Base-by-base conservation (phyloP, 2,888 invertebrate genomes). In the Drosophila nigricruria region DNA sequence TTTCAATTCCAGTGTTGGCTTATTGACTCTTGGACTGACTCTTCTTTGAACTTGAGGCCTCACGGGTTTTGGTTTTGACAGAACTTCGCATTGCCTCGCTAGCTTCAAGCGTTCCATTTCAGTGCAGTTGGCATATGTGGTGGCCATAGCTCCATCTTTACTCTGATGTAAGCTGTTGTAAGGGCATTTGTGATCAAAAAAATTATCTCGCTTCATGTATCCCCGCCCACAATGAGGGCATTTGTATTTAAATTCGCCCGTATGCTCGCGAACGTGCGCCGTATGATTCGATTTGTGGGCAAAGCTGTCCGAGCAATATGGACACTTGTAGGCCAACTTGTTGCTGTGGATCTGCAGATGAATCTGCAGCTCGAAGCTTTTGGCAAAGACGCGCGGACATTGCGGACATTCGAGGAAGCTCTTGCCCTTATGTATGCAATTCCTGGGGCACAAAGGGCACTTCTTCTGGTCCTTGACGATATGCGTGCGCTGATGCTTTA, bases 301-400 rank as follows among this genome's bases (percentile, higher is more conserved):
- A 32, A 74, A 74, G 18, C 72, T 74, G 8, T 38, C 42, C 1
- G 73, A 69, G 3, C 73, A 73, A 27, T 75, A 27, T 0, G 73
- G 38, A n/a, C 73, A 73, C 27, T 69, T 68, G 36, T 73, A 45
- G 1, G 49, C 23, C 20, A 75, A n/a, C 14, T 49, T 61, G 18
- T 69, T 36, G 18, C 61, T 73, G 23, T 73, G 73, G 5, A 73
- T 75, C 50, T 62, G 76, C 1, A 61, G 58, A 20, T 73, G 73
- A 14, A 75, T 73, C 10, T 54, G 20, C 1, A 73, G 54, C 8
- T 75, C 73, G 0, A 45, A 54, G 14, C n/a, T 12, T 0, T 53
- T 43, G 27, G 27, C 18, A 14, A 73, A 73, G n/a, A 16, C 27
- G 0, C 73, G 73, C 0, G 73, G 42, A 27, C 73, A 73, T 5